phyloP scores from a whole-genome alignment of 2,797 vertebrate genomes.

The Darevskia mixta region DNA sequence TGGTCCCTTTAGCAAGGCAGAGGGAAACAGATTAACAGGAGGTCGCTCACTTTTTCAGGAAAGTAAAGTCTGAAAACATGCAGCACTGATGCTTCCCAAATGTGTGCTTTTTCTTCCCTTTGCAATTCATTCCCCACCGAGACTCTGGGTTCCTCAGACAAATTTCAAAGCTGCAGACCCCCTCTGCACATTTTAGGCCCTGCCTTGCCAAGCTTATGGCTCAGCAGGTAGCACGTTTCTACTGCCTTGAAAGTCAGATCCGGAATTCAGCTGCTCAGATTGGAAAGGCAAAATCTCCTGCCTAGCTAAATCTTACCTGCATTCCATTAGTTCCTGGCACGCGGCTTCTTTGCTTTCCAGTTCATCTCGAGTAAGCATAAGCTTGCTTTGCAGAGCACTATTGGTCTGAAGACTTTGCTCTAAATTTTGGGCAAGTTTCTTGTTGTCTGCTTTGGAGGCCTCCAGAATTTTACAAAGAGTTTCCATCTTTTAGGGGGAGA shows the following conservation, averaged over 20 bases:
- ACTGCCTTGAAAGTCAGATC: background rate
- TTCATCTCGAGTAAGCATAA: conserved; percentile 68
- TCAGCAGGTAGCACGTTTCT: background rate
- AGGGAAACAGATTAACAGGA: conserved; percentile 1
- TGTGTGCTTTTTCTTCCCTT: background rate
- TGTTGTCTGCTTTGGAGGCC: conserved; percentile 73
- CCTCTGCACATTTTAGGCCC: background rate
- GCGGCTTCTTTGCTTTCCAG: conserved; percentile 70
- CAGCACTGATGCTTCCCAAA: background rate
- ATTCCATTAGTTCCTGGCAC: conserved; percentile 63
- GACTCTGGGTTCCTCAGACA: background rate
- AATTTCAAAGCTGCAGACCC: background rate
- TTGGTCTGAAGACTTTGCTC: conserved; percentile 76
- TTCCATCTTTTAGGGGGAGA: conserved; percentile 61
- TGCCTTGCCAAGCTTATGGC: background rate
- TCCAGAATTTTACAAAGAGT: conserved; percentile 75
- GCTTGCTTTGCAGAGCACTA: conserved; percentile 66
- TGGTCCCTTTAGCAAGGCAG: conserved; percentile 70
- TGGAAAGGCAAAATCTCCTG: background rate
- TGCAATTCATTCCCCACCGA: background rate
- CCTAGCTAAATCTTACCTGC: conserved; percentile 66
- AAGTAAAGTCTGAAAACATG: background rate
- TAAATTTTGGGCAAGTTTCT: conserved; percentile 72
- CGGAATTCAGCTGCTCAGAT: background rate
- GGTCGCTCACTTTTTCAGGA: background rate